Base-by-base conservation (phyloP, 2,888 invertebrate genomes). In the Mamestra brassicae region DNA sequence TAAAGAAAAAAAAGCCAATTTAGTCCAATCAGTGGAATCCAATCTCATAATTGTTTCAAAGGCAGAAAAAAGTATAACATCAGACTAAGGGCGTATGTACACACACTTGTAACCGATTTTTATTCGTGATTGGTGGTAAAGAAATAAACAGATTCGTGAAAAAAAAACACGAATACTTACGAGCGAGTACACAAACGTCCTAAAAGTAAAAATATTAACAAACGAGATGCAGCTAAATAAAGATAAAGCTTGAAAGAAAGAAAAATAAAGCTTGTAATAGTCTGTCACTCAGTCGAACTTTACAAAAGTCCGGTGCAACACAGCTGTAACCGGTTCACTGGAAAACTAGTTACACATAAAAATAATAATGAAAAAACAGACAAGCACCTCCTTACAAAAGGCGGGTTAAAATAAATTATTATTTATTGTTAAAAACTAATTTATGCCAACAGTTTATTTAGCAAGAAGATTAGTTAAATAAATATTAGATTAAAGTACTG, bases 371-470 rank as follows among this genome's bases (percentile, higher is more conserved):
- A 36, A 26, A 42, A 42, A 4, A 36, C 11, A 34, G 8, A 15
- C 34, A 7, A 11, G 7, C 55, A 13, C 4, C 34, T 42, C 11
- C 4, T n/a, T 50, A 26, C 17, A 17, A 4, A 55, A 71, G 45
- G 38, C 63, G 0, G 57, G 8, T 72, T 52, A 63, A 52, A 76
- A 63, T 13, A 47, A 45, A 34, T 71, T 38, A 45, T 66, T 57
- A 45, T 38, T 69, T 69, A 65, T 68, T 55, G 67, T 65, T 62
- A 13, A 66, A 69, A 66, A 74, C 10, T 62, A 76, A 85, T 70
- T 71, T 61, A 85, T 71, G 52, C 82, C 36, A 70, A 74, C 81
- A 75, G 67, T 73, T 83, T 64, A 82, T 81, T 71, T 52, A 71
- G 55, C 71, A 78, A 81, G 36, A 60, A 82, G 36, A 65, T 73